These are phyloP conservation scores for Aricia artaxerxes DNA, from an alignment of 2,888 invertebrate genomes.

Conservation along the genomic window DNA sequence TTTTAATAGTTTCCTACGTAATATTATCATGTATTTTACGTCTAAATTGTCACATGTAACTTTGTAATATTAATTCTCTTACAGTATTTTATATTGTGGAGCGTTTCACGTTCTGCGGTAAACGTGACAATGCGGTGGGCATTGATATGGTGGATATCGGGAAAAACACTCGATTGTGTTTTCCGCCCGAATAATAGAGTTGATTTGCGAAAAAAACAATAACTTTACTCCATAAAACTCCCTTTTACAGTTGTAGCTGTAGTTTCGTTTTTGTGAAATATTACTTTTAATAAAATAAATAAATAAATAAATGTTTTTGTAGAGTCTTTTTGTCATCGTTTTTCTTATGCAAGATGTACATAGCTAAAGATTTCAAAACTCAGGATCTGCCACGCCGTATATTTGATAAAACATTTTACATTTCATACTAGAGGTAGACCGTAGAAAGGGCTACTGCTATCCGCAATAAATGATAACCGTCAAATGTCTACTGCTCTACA, in stretches of 20 bases:
- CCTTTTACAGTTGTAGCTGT: neutral
- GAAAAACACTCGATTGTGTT: neutral
- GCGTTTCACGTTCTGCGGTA: neutral
- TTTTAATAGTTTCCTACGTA: too few species aligned
- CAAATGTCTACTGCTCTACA: neutral
- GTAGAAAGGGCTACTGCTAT: too few species aligned
- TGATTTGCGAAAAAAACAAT: neutral
- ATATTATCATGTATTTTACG: neutral
- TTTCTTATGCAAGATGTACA: too few species aligned
- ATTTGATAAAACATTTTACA: too few species aligned
- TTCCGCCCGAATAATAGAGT: neutral
- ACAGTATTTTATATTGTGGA: constrained; percentile 1
- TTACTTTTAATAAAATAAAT: too few species aligned
- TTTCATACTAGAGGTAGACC: too few species aligned
- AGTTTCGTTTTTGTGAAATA: neutral
- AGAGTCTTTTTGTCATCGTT: neutral
- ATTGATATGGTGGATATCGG: constrained; percentile 9
- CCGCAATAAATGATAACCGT: too few species aligned
- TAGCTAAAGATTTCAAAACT: too few species aligned
- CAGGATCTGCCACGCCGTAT: too few species aligned
- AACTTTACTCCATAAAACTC: neutral
- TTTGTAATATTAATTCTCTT: neutral
- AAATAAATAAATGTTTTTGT: neutral
- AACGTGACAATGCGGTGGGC: constrained; percentile 16
- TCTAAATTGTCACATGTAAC: neutral